Conservation (phyloP, 1,140 invertebrate genomes). For the Popillia japonica region DNA sequence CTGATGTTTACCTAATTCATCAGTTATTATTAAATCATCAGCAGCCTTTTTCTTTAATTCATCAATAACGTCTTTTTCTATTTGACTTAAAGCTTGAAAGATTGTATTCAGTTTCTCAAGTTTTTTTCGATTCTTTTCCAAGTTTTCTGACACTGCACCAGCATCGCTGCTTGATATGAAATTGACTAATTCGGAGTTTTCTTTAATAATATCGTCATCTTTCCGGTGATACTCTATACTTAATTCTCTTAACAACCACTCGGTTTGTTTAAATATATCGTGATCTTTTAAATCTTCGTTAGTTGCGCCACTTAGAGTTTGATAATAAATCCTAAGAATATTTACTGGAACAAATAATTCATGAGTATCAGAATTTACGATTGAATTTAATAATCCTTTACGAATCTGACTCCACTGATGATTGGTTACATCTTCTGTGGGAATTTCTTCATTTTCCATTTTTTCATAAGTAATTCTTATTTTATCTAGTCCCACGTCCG, state of each 20-base stretch:
- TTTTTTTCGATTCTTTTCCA: constrained; percentile 34
- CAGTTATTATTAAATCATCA: constrained; percentile 48
- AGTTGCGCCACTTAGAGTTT: constrained; percentile 51
- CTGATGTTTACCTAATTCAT: constrained; percentile 34
- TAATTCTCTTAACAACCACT: constrained; percentile 56
- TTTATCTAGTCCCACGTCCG: constrained; percentile 53
- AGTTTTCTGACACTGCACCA: constrained; percentile 14
- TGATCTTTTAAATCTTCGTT: constrained; percentile 46
- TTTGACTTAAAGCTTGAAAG: constrained; percentile 42
- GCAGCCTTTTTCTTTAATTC: constrained; percentile 38
- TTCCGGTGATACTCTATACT: constrained; percentile 52
- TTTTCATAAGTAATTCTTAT: constrained; percentile 51
- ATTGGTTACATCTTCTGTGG: constrained; percentile 44
- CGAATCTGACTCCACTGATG: constrained; percentile 55
- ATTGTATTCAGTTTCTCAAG: constrained; percentile 42
- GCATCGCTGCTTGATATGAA: not conserved
- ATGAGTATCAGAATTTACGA: constrained; percentile 50
- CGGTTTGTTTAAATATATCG: constrained; percentile 52
- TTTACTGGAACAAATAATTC: constrained; percentile 54
- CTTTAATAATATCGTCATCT: constrained; percentile 48
- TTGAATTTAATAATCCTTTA: constrained; percentile 53
- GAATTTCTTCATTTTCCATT: constrained; percentile 37
- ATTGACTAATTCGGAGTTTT: constrained; percentile 39
- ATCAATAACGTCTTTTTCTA: constrained; percentile 45
- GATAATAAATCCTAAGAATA: constrained; percentile 57